Evolutionary conservation across 2,888 invertebrate genomes (phyloP), one percentile per base, ranked within the genome.

Genomic region (Leptopterna dolabrata): DNA sequence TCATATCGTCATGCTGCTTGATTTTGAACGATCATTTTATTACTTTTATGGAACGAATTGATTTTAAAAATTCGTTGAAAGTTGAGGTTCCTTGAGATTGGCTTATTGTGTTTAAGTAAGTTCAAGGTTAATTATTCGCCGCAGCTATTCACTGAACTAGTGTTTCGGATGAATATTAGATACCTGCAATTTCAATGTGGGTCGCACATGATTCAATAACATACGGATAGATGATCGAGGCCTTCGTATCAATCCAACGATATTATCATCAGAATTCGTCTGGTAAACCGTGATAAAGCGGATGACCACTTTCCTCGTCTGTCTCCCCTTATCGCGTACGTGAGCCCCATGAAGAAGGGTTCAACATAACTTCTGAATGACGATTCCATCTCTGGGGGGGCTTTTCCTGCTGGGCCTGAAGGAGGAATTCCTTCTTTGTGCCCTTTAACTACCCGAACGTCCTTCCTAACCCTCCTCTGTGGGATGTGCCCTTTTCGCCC

Each of bases 341-440:
- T 63, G 63, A 63, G 63, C 24, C 24, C 63, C 24, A 63, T 63
- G 63, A 63, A 63, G 63, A 27, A 63, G 63, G 63, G 63, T 63
- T 63, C 63, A 63, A 63, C 63, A 63, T 63, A 63, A 63, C 63
- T 63, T 63, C 63, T 63, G 63, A 63, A 63, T 63, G 63, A 63
- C 63, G 63, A 63, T 63, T 63, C 63, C 63, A 63, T 63, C 63
- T 63, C 63, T 63, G 63, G 63, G 63, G 19, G n/a, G n/a, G n/a
- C n/a, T 55, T 63, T 51, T 63, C 63, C 63, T 63, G 13, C 47
- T 1, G 47, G 47, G 47, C 24, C 63, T 63, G 24, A 27, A 63
- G 63, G 63, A 63, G 63, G 63, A 63, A 63, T 63, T 63, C 24
- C 63, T 63, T 63, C 63, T 63, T 63, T 63, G 63, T 63, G 63